Evolutionary conservation across 2,888 invertebrate species (phyloP).

Genomic region (Aspidapion aeneum): DNA sequence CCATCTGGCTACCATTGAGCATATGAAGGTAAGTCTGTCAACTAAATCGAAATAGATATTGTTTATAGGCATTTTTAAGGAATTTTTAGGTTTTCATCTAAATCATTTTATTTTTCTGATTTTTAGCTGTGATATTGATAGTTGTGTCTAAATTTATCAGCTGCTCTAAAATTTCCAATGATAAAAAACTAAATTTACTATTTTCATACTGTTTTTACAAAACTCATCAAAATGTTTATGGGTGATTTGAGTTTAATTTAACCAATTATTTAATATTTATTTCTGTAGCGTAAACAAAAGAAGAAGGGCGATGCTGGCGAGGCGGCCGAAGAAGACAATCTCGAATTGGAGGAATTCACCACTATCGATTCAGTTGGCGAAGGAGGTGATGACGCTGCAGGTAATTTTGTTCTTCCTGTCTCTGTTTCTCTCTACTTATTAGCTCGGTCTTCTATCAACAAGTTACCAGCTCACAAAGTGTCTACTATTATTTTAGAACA

Average conservation of each 20-base stretch:
- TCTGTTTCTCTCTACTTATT: too few species aligned
- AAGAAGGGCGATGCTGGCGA: slow-evolving; percentile 35
- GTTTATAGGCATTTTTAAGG: slow-evolving; percentile 1
- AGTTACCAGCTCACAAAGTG: too few species aligned
- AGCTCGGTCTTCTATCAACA: too few species aligned
- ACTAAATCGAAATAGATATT: slow-evolving; percentile 1
- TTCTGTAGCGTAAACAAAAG: slow-evolving; percentile 42
- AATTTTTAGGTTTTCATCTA: background rate
- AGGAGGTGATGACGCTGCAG: slow-evolving; percentile 62
- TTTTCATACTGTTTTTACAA: too few species aligned
- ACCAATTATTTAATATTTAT: too few species aligned
- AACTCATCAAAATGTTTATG: too few species aligned
- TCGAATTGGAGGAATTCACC: slow-evolving; percentile 70
- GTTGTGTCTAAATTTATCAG: too few species aligned
- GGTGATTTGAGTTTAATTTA: too few species aligned
- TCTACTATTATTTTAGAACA: too few species aligned
- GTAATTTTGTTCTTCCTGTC: slow-evolving; percentile 21
- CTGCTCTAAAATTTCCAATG: too few species aligned
- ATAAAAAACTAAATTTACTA: too few species aligned
- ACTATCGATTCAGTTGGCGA: slow-evolving; percentile 87
- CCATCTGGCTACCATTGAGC: slow-evolving; percentile 77
- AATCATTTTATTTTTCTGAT: background rate
- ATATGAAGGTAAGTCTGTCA: slow-evolving; percentile 64
- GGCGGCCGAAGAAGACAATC: slow-evolving; percentile 62
- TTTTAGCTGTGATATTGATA: too few species aligned